Evolutionary conservation across 1,140 invertebrate genomes (phyloP).

Genomic region (Stegodyphus mimosarum): DNA sequence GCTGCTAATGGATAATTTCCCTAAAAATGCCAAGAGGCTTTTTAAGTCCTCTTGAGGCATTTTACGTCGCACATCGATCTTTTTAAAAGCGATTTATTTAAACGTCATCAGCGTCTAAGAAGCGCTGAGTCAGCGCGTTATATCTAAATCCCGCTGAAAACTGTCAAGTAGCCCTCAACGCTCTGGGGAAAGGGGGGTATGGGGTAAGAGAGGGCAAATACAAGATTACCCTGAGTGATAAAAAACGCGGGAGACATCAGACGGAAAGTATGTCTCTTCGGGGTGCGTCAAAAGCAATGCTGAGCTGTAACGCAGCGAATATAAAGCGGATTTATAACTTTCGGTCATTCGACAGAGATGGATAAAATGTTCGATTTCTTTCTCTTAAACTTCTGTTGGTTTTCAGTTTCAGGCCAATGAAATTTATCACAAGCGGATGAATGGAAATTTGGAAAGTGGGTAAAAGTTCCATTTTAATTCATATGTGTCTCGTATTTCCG

Average conservation of each 20-base stretch:
- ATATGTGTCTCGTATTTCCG: too few relatives aligned
- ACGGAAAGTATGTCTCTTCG: conserved; percentile 6
- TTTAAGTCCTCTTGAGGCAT: neutral
- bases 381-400: too few relatives aligned
- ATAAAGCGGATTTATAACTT: too few relatives aligned
- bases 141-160: conserved; percentile 5
- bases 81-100: conserved; percentile 18
- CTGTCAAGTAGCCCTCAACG: neutral
- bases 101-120: conserved; percentile 3
- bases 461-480: too few relatives aligned
- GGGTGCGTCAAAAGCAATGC: neutral
- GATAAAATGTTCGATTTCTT: too few relatives aligned
- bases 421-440: too few relatives aligned
- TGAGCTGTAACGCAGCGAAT: too few relatives aligned
- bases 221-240: conserved; percentile 27
- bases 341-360: too few relatives aligned
- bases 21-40: too few relatives aligned
- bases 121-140: conserved; percentile 10
- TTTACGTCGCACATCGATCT: conserved; percentile 19
- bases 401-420: too few relatives aligned
- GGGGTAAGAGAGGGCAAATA: neutral
- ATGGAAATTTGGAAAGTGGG: too few relatives aligned
- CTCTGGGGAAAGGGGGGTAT: neutral
- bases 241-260: neutral
- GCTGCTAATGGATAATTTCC: too few relatives aligned